Conservation (phyloP, 2,888 invertebrate species). For the Conus canariensis region DNA sequence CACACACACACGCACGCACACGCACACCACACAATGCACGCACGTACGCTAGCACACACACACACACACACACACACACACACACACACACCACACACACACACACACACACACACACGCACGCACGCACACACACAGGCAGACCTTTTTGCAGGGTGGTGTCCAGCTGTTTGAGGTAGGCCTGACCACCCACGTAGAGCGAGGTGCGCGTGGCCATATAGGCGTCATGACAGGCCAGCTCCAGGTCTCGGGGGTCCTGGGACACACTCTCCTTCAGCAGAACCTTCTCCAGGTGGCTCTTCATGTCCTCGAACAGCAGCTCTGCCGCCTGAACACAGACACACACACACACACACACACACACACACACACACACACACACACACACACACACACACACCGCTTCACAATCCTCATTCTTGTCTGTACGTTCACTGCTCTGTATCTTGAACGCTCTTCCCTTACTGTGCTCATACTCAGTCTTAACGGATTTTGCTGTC, state of each 20-base stretch:
- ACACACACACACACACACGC: not conserved
- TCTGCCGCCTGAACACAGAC: conserved; percentile 62
- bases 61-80: not conserved
- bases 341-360: not conserved
- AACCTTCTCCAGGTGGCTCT: conserved; percentile 55
- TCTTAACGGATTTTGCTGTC: too few relatives aligned
- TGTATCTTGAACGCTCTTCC: too few relatives aligned
- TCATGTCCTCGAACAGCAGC: conserved; percentile 68
- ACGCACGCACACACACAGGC: not conserved
- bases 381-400: not conserved
- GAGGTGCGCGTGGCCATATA: conserved; percentile 62
- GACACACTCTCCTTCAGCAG: not conserved
- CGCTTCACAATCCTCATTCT: too few relatives aligned
- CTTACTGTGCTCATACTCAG: too few relatives aligned
- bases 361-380: not conserved
- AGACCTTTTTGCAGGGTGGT: conserved; percentile 41
- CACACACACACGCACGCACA: not conserved
- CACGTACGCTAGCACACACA: too few relatives aligned
- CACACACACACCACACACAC: not conserved
- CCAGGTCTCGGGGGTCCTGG: conserved; percentile 31
- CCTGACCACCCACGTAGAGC: conserved; percentile 63
- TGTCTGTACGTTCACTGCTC: too few relatives aligned
- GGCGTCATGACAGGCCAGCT: conserved; percentile 63
- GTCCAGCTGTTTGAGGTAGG: conserved; percentile 49
- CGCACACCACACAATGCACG: not conserved